These are phyloP conservation scores for Drosophila phalerata DNA, from an alignment of 2,888 invertebrate species.

Conservation along the genomic window DNA sequence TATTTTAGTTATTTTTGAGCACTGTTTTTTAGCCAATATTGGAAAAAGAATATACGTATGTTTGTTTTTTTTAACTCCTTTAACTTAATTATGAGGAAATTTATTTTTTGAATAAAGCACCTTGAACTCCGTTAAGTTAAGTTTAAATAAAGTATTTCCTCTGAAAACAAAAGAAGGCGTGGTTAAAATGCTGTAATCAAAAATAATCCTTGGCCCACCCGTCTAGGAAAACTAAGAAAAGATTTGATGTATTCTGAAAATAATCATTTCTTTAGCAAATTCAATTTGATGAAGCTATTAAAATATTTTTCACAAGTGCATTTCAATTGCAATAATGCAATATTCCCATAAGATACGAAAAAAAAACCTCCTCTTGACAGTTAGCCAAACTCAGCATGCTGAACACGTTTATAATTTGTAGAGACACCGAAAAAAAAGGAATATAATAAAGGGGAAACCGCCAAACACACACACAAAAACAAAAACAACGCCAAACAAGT, in stretches of 20 bases:
- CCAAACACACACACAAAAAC: conserved; percentile 68
- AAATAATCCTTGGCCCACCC: too few relatives aligned
- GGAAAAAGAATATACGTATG: too few relatives aligned
- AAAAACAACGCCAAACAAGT: conserved; percentile 53
- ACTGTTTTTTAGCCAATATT: too few relatives aligned
- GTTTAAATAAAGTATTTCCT: too few relatives aligned
- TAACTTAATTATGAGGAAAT: too few relatives aligned
- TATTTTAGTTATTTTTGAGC: too few relatives aligned
- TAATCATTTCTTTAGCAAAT: not conserved
- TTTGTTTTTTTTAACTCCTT: too few relatives aligned
- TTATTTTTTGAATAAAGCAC: too few relatives aligned
- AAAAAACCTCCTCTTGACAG: conserved; percentile 16
- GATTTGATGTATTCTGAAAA: too few relatives aligned
- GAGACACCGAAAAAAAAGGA: conserved; percentile 37
- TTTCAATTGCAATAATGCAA: conserved; percentile 7
- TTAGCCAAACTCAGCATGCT: conserved; percentile 26
- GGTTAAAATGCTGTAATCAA: too few relatives aligned
- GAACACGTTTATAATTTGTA: conserved; percentile 69
- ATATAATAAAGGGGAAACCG: conserved; percentile 60
- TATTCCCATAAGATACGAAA: conserved; percentile 12
- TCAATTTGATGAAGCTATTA: not conserved
- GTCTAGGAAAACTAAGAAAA: not conserved
- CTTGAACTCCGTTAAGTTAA: too few relatives aligned
- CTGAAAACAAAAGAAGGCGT: too few relatives aligned
- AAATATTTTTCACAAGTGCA: not conserved